Evolutionary conservation across 2,113 vertebrate genomes (phyloP).

Genomic region (Caloenas nicobarica): DNA sequence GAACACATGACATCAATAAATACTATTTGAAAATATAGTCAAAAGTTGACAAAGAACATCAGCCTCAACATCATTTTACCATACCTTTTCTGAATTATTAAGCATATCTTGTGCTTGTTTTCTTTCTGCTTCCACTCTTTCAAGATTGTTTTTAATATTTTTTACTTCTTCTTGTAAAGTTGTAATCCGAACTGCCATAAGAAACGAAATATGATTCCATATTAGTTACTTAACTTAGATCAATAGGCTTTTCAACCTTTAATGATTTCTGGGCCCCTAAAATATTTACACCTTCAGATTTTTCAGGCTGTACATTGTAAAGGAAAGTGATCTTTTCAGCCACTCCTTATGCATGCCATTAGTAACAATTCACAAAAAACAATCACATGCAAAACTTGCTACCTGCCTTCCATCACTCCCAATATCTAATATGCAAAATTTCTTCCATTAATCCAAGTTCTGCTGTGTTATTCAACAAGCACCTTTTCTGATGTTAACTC

Average conservation of each 20-base stretch:
- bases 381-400: not conserved
- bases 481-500: not conserved
- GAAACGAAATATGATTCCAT: not conserved
- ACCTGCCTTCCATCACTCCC: not conserved
- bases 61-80: not conserved
- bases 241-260: not conserved
- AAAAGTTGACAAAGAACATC: not conserved
- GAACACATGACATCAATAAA: not conserved
- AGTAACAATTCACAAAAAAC: not conserved
- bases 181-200: conserved; percentile 82
- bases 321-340: not conserved
- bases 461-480: not conserved
- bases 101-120: conserved; percentile 93
- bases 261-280: not conserved
- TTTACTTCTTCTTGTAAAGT: conserved; percentile 94
- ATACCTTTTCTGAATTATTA: conserved; percentile 95
- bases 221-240: not conserved
- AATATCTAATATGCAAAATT: not conserved
- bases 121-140: conserved; percentile 89
- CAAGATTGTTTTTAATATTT: conserved; percentile 86
- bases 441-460: not conserved
- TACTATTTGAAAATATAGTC: not conserved
- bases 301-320: not conserved
- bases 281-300: not conserved
- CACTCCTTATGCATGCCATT: not conserved